These are phyloP conservation scores for Pseudochirops corinnae DNA, from an alignment of 2,797 vertebrate species.

Conservation along the genomic window DNA sequence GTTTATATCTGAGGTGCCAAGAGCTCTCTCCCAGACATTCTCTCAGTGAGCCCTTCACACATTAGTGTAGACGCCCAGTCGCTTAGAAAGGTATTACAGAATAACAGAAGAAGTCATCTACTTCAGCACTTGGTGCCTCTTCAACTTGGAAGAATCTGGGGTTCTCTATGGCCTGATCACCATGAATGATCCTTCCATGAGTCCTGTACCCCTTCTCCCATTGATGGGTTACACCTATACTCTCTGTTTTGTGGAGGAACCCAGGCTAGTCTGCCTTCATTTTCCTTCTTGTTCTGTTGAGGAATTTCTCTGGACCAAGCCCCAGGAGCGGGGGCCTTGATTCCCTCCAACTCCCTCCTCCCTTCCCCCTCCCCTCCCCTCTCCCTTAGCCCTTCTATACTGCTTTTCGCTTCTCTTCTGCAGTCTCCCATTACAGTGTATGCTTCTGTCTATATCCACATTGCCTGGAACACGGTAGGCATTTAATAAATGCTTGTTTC, in stretches of 20 bases:
- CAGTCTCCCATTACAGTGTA: not conserved
- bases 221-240: not conserved
- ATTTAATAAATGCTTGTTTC: not conserved
- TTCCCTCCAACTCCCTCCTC: not conserved
- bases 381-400: not conserved
- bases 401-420: not conserved
- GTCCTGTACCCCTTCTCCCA: not conserved
- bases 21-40: slow-evolving; percentile 10
- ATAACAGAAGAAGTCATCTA: not conserved
- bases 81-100: not conserved
- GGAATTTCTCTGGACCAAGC: not conserved
- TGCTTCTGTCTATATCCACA: not conserved
- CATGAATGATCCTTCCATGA: not conserved
- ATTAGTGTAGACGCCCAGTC: not conserved
- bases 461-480: not conserved
- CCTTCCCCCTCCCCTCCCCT: too few relatives aligned
- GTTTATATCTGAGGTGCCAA: slow-evolving; percentile 28
- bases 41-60: not conserved
- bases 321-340: not conserved
- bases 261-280: not conserved
- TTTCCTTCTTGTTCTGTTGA: not conserved
- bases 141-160: not conserved
- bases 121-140: not conserved
- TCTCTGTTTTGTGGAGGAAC: not conserved
- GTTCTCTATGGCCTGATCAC: not conserved